Percentiles rank a stretch among this genome's conserved stretches.
Evolutionary conservation across 2,888 invertebrate species (phyloP).

Genomic region (Protodeltote pygarga): DNA sequence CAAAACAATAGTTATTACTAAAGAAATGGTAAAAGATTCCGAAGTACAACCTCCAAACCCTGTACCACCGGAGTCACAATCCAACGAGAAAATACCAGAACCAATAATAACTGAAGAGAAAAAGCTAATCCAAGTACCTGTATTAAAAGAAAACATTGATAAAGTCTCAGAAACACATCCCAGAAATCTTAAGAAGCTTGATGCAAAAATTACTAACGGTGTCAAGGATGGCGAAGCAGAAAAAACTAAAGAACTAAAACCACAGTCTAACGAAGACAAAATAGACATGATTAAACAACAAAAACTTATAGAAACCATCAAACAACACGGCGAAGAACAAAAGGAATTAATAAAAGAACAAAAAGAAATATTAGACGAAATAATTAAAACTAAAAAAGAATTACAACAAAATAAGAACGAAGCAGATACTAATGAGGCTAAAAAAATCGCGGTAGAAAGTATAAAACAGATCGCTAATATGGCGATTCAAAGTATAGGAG

Average conservation of each 20-base stretch:
- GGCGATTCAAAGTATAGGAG: constrained; percentile 79
- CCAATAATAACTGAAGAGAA: constrained; percentile 62
- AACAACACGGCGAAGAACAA: constrained; percentile 90
- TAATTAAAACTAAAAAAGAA: constrained; percentile 86
- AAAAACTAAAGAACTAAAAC: constrained; percentile 45
- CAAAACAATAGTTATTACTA: constrained; percentile 41
- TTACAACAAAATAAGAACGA: constrained; percentile 79
- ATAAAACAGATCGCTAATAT: constrained; percentile 82
- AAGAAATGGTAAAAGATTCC: constrained; percentile 69
- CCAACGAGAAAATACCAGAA: constrained; percentile 71
- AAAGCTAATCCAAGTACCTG: constrained; percentile 64
- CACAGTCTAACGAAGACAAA: constrained; percentile 49
- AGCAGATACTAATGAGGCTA: constrained; percentile 76
- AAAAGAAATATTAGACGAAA: constrained; percentile 88
- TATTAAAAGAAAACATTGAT: constrained; percentile 54
- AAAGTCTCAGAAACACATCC: constrained; percentile 71
- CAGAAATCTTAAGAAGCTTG: constrained; percentile 69
- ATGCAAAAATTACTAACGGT: constrained; percentile 59
- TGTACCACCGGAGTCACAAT: constrained; percentile 76
- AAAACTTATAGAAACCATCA: constrained; percentile 88
- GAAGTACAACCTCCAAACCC: constrained; percentile 81
- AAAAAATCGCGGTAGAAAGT: constrained; percentile 83
- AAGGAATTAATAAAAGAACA: constrained; percentile 90
- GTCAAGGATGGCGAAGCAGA: constrained; percentile 39
- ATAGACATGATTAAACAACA: constrained; percentile 73